Evolutionary conservation across 2,113 vertebrate species (phyloP).

Genomic region (Rhabdomys dilectus): DNA sequence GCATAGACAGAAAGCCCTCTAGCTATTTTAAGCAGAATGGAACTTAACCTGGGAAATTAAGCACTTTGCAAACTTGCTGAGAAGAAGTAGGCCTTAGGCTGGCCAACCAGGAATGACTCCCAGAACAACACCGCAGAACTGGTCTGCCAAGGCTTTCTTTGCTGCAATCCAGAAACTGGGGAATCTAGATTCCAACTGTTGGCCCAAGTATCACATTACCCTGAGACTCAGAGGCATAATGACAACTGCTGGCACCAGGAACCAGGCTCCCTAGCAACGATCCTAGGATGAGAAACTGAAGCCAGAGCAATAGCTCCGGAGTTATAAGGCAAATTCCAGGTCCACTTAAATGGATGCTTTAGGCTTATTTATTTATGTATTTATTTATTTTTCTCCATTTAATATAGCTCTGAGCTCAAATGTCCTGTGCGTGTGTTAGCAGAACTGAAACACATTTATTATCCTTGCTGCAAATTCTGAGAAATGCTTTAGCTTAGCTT

Average conservation of each 20-base stretch:
- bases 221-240: not conserved
- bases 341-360: not conserved
- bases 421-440: not conserved
- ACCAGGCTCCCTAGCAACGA: not conserved
- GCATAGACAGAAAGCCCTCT: slow-evolving; percentile 33
- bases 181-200: slow-evolving; percentile 21
- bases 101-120: slow-evolving; percentile 33
- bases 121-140: slow-evolving; percentile 41
- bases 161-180: slow-evolving; percentile 11
- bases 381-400: not conserved
- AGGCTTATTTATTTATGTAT: no score
- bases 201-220: slow-evolving; percentile 9
- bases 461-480: not conserved
- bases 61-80: not conserved
- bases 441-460: not conserved
- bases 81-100: not conserved
- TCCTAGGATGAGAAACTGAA: not conserved
- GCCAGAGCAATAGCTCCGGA: not conserved
- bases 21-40: slow-evolving; percentile 62
- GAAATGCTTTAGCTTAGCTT: not conserved
- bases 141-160: slow-evolving; percentile 46
- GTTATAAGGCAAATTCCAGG: not conserved
- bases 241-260: not conserved
- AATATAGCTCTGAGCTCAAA: not conserved
- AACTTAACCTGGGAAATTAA: slow-evolving; percentile 52